A percentile compares a stretch with the other conserved stretches of the same genome.
phyloP scores from a whole-genome alignment of 1,140 invertebrate genomes.

The Ceratina calcarata region DNA sequence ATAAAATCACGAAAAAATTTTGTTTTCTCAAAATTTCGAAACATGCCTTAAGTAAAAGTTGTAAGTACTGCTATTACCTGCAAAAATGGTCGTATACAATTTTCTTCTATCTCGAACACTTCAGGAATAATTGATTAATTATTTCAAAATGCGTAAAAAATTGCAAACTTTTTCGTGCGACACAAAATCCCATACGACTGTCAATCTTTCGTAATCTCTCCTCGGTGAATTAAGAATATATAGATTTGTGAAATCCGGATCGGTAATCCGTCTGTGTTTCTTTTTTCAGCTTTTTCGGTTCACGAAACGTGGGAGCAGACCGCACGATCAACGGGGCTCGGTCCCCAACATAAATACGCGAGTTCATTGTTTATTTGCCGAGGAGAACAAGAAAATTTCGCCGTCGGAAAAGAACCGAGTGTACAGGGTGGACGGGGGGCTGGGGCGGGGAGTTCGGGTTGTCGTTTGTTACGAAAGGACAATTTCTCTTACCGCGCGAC shows the following conservation, averaged over 20 bases:
- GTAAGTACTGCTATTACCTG: too few species aligned
- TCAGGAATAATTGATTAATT: too few species aligned
- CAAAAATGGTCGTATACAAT: too few species aligned
- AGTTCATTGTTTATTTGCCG: conserved; percentile 55
- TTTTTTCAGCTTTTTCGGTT: neutral
- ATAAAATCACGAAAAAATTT: too few species aligned
- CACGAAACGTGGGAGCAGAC: neutral
- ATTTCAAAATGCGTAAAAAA: too few species aligned
- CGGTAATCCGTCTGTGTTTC: neutral
- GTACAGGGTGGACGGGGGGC: neutral
- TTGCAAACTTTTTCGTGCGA: too few species aligned
- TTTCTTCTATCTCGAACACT: too few species aligned
- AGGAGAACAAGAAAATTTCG: conserved; percentile 53
- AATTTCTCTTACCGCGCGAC: conserved; percentile 58
- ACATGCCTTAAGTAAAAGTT: too few species aligned
- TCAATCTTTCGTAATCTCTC: too few species aligned
- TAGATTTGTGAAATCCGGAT: neutral
- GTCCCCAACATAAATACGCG: conserved; percentile 45
- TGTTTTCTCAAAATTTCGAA: too few species aligned
- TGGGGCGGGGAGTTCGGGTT: conserved; percentile 14
- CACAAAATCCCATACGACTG: too few species aligned
- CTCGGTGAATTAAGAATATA: too few species aligned
- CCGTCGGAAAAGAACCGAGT: conserved; percentile 13
- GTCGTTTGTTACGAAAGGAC: conserved; percentile 61
- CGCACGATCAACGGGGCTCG: conserved; percentile 6